A percentile compares a stretch with the other conserved stretches of the same genome.
phyloP scores from a whole-genome alignment of 2,113 vertebrate species.

The Ardeotis arabs region DNA sequence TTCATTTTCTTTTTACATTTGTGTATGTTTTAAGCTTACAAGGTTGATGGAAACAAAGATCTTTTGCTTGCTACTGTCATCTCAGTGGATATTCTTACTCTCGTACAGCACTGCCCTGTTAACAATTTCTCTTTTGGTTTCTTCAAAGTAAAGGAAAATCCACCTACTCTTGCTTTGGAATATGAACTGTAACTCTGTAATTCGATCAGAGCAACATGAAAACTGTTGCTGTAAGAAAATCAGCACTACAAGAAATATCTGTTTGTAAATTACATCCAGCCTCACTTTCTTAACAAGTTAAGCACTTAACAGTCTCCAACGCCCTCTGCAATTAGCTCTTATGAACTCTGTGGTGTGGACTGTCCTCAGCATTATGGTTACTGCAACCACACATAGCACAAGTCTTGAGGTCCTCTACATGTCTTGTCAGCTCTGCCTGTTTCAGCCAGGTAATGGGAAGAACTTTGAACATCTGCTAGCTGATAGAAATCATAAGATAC shows the following conservation, averaged over 20 bases:
- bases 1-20: neutral
- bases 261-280: neutral
- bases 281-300: neutral
- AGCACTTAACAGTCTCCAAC: neutral
- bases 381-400: neutral
- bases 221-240: neutral
- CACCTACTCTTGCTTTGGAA: neutral
- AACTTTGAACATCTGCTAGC: neutral
- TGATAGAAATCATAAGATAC: neutral
- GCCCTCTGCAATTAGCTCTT: neutral
- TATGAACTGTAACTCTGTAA: neutral
- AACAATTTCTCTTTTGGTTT: neutral
- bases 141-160: neutral
- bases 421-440: neutral
- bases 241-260: neutral
- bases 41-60: neutral
- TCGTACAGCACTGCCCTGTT: neutral
- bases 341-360: neutral
- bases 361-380: neutral
- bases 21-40: neutral
- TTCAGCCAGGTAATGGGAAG: neutral
- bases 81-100: neutral
- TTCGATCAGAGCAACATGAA: neutral
- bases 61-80: neutral
- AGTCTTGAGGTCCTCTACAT: neutral